Conservation (phyloP, 2,113 vertebrate species). For the Odocoileus hemionus region DNA sequence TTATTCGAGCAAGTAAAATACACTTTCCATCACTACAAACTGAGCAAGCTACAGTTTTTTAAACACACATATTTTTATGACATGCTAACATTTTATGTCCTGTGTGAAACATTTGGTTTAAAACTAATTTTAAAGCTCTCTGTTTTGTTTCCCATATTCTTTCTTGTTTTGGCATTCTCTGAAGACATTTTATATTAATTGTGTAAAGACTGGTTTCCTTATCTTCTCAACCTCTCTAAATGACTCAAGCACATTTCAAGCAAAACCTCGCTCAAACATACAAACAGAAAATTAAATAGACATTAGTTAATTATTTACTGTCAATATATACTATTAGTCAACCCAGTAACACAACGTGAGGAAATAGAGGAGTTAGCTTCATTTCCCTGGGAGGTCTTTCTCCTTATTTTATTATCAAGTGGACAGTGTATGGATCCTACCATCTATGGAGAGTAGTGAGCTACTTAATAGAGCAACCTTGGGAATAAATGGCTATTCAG, state of each 20-base stretch:
- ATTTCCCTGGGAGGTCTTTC: background rate
- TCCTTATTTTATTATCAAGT: background rate
- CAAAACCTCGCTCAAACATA: background rate
- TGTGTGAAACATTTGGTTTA: conserved; percentile 63
- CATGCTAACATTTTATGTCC: conserved; percentile 60
- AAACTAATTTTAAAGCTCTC: background rate
- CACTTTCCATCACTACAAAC: conserved; percentile 68
- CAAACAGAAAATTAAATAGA: background rate
- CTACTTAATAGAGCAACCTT: background rate
- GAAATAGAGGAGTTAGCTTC: background rate
- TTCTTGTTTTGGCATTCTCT: background rate
- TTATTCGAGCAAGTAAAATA: conserved; percentile 77
- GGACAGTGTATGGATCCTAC: background rate
- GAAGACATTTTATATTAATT: background rate
- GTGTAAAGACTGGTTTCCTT: conserved; percentile 29
- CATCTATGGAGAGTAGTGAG: background rate
- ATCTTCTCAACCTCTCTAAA: background rate
- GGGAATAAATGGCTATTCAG: background rate
- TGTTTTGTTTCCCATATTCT: conserved; percentile 32
- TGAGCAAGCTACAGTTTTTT: conserved; percentile 62
- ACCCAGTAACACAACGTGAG: background rate
- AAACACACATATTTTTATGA: conserved; percentile 38
- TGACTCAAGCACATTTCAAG: conserved; percentile 7
- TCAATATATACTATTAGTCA: background rate
- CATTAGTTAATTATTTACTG: background rate